phyloP scores from a whole-genome alignment of 2,797 vertebrate genomes.

The Paratrypauchen microcephalus region DNA sequence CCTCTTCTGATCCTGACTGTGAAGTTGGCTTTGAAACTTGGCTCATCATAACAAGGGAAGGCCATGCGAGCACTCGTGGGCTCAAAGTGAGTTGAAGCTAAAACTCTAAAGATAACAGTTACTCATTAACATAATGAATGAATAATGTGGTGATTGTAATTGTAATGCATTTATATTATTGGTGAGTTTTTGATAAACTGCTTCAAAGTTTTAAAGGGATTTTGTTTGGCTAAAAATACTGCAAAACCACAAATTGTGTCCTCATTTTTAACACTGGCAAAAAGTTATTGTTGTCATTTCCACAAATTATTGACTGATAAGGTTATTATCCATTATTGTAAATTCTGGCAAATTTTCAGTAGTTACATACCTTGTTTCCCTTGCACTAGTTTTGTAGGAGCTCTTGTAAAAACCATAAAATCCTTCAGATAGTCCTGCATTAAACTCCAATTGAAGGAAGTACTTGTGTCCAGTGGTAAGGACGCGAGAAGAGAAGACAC shows the following conservation, averaged over 20 bases:
- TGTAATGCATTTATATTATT: no score
- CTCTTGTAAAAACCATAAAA: conserved; percentile 83
- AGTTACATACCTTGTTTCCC: conserved; percentile 72
- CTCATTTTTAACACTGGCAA: no score
- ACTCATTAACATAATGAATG: not conserved
- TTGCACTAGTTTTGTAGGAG: conserved; percentile 71
- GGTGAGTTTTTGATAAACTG: no score
- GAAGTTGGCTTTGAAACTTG: conserved; percentile 82
- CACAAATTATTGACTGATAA: not conserved
- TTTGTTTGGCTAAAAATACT: no score
- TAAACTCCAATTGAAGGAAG: conserved; percentile 76
- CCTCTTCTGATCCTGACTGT: conserved; percentile 76
- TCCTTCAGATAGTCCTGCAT: conserved; percentile 70
- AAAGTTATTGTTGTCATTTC: no score
- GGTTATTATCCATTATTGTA: not conserved
- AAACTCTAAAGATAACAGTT: conserved; percentile 52
- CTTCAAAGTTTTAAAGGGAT: no score
- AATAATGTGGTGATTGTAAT: not conserved
- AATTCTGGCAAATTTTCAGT: not conserved
- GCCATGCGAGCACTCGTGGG: conserved; percentile 76
- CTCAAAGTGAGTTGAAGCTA: conserved; percentile 82
- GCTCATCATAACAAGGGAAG: conserved; percentile 83
- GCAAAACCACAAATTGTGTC: no score
- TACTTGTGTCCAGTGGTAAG: conserved; percentile 76
- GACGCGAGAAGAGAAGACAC: conserved; percentile 77